phyloP scores from a whole-genome alignment of 2,888 invertebrate genomes.

The Netelia virgata region DNA sequence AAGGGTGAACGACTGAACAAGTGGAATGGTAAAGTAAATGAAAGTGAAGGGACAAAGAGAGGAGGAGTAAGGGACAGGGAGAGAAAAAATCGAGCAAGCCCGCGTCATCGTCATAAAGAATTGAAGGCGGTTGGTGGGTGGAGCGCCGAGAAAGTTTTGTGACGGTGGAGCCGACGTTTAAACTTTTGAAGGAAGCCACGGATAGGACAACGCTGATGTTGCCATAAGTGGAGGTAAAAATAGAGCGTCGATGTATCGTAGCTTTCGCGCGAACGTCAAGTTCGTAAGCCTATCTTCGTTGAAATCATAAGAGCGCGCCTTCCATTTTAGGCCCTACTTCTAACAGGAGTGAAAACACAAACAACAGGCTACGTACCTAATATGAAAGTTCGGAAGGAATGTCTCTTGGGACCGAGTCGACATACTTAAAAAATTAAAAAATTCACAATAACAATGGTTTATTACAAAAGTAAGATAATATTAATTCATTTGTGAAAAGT shows the following conservation, averaged over 20 bases:
- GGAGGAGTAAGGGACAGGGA: background rate
- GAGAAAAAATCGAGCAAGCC: slow-evolving; percentile 34
- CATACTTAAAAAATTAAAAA: too few relatives aligned
- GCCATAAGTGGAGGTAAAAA: background rate
- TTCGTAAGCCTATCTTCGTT: slow-evolving; percentile 26
- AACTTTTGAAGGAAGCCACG: slow-evolving; percentile 53
- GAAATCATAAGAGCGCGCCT: slow-evolving; percentile 13
- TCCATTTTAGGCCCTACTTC: background rate
- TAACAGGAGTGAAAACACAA: background rate
- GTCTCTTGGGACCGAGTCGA: too few relatives aligned
- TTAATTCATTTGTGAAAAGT: too few relatives aligned
- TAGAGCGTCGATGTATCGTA: background rate
- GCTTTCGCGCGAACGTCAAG: slow-evolving; percentile 35
- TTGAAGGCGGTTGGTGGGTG: slow-evolving; percentile 39
- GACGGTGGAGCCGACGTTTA: slow-evolving; percentile 56
- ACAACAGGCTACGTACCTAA: too few relatives aligned
- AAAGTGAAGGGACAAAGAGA: background rate
- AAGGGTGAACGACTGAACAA: slow-evolving; percentile 35
- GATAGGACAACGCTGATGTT: slow-evolving; percentile 44
- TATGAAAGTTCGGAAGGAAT: too few relatives aligned
- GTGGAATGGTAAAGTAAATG: background rate
- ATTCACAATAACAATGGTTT: too few relatives aligned
- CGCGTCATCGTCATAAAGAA: slow-evolving; percentile 23
- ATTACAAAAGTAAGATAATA: too few relatives aligned
- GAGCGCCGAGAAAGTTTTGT: slow-evolving; percentile 60